Evolutionary conservation across 2,113 vertebrate genomes (phyloP).

Genomic region (Bos taurus): ARS-UCD2.0 NC_037333.1:31115001-31115500

Average conservation of each 20-base stretch:
- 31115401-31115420: background rate
- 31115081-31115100: background rate
- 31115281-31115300: conserved; percentile 6
- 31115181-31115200: background rate
- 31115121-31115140: background rate
- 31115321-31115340: background rate
- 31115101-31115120: background rate
- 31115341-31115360: background rate
- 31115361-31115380: background rate
- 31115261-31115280: background rate
- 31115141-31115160: background rate
- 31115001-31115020: background rate
- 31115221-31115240: background rate
- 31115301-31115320: background rate
- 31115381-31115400: background rate
- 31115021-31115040: background rate
- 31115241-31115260: conserved; percentile 12
- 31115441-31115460: background rate
- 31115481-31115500: background rate
- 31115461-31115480: background rate
- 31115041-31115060: background rate
- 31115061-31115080: background rate
- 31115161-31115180: background rate
- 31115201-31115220: background rate
- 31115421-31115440: background rate